Base-by-base conservation (phyloP, 2,113 vertebrate species). In the Girardinichthys multiradiatus region DNA sequence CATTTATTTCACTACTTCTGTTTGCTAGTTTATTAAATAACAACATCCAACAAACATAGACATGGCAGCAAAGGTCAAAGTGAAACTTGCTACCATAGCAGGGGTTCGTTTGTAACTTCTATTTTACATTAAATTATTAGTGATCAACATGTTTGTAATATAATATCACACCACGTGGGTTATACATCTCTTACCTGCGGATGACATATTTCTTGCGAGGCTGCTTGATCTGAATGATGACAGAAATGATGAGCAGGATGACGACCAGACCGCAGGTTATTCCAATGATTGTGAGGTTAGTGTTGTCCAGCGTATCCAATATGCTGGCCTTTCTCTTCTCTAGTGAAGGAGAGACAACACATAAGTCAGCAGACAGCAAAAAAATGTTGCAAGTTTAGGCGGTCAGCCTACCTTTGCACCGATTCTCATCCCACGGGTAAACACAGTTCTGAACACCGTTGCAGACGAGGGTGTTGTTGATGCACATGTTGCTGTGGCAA, bases 401-500 rank as follows among this genome's bases (percentile, higher is more conserved):
- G 19, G 19, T 62, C 57, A 28, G 11, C 11, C 76, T 91, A 98
- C 98, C 98, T 96, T 95, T 96, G 88, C 98, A 99, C 70, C 98
- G 97, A 71, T 98, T 99, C 88, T 99, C 98, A 71, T 99, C 98
- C 98, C 98, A 99, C 0, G 98, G 98, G 81, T 97, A 99, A 42
- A 98, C 98, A 76, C 98, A 99, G 93, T 99, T 99, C 81, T 99
- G 98, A 77, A 99, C 92, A 15, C 98, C 98, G 28, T 99, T 99
- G 90, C 98, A 99, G 80, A 99, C 98, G 65, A 99, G 89, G 29
- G 97, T 98, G 87, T 95, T 94, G 87, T 99, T 99, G 93, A 99
- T 99, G 92, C 98, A 99, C 98, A 99, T 99, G 94, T 98, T 99
- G 92, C 97, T 99, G 67, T 99, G 98, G 90, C 98, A 99, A 86